Base-by-base conservation (phyloP, 1,140 invertebrate species). In the Metopolophium dirhodum region DNA sequence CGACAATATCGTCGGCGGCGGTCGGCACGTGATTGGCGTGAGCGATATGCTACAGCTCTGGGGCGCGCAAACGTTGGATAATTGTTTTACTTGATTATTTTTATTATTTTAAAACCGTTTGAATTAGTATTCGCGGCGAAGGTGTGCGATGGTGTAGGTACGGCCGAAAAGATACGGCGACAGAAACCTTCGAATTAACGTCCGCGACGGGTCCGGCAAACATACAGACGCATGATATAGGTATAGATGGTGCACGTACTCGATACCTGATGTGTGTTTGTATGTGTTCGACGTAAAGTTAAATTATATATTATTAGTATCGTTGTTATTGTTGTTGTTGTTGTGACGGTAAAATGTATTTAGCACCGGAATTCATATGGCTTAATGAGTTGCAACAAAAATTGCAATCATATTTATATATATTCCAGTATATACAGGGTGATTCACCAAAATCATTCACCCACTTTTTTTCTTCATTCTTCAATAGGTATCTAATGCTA, bases 121-220 rank as follows among this genome's bases (percentile, higher is more conserved):
- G n/a, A 83, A 37, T 83, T 83, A 87, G 41, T 87, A 87, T 87
- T 87, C 85, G 85, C 45, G 6, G 37, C 82, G 30, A n/a, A 83
- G 82, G 11, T 22, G 22, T 23, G 22, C 35, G 22, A 35, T 37
- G 20, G 82, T 22, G n/a, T n/a, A n/a, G 1, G 82, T 41, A 83
- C 37, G 85, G 1, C 6, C 85, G 85, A 47, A 47, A 87, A 47
- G 30, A 41, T 41, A 83, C 35, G 45, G 14, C 45, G 45, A 47
- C 41, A n/a, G 41, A 47, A 87, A 87, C 85, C 85, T 87, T 87
- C 85, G 85, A 47, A 87, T 87, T 26, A 30, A 45, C 41, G 41
- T 47, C 30, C 45, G 45, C 41, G 30, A 30, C 41, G 45, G 30
- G 30, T 30, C n/a, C 45, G 85, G 45, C 18, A 14, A 83, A 83